Evolutionary conservation across 2,113 vertebrate species (phyloP).

Genomic region (Oostethus manadensis): DNA sequence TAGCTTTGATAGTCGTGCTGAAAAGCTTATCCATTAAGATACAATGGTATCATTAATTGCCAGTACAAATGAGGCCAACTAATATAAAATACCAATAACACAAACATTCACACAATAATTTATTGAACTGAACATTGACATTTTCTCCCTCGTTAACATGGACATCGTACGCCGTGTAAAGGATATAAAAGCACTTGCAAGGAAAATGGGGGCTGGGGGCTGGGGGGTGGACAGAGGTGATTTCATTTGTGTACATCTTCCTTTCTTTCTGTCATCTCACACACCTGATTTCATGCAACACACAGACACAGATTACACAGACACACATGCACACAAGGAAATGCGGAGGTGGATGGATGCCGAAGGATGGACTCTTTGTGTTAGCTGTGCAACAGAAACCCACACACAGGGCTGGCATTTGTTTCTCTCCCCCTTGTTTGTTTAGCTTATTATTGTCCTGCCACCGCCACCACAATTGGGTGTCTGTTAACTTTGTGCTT

Average conservation of each 20-base stretch:
- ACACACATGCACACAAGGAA: conserved; percentile 25
- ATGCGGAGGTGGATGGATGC: conserved; percentile 49
- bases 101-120: no score
- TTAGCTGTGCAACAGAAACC: conserved; percentile 31
- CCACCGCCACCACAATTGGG: conserved; percentile 30
- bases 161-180: conserved; percentile 15
- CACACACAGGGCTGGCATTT: conserved; percentile 53
- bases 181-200: conserved; percentile 3
- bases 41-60: no score
- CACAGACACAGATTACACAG: conserved; percentile 27
- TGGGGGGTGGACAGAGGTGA: conserved; percentile 12
- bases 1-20: no score
- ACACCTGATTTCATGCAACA: conserved; percentile 18
- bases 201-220: conserved; percentile 19
- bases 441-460: conserved; percentile 22
- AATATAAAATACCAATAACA: no score
- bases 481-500: conserved; percentile 26
- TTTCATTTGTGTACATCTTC: conserved; percentile 24
- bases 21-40: no score
- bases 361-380: conserved; percentile 12
- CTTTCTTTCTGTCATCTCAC: conserved; percentile 13
- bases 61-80: no score
- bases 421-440: conserved; percentile 8
- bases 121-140: no score
- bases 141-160: conserved; percentile 24